Evolutionary conservation across 2,888 invertebrate species (phyloP), one percentile per base, ranked within the genome.

Genomic region (Dexiosoma caninum): DNA sequence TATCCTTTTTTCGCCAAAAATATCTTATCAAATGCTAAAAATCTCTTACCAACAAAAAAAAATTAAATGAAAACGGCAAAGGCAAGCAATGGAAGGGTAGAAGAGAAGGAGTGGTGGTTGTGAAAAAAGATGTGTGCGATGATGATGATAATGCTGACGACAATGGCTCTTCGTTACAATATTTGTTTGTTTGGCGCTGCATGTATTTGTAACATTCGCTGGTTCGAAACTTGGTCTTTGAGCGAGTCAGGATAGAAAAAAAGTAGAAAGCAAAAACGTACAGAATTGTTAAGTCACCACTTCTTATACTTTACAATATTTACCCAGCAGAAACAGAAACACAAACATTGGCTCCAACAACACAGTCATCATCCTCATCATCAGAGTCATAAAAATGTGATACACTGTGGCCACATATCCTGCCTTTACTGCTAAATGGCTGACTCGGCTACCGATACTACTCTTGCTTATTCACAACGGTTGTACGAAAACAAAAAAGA

Each of bases 401-500:
- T 66, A 76, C 27, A 71, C 74, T 71, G 44, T 59, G 81, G 72
- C 72, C 71, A 80, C 75, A 76, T 70, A 80, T 71, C 70, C 81
- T 81, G 76, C 30, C 42, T 60, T 40, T 23, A 27, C 66, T 32
- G 60, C 46, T 44, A 42, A 37, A 42, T 46, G 16, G 55, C 42
- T 62, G 44, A 44, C 32, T 66, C 57, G 40, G 66, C 62, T 46
- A 42, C 53, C 30, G 37, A 30, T 40, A 30, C 19, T 32, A 44
- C 53, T 42, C 19, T 30, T 57, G 46, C 49, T 78, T 55, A 40
- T 60, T 49, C 66, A 53, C 83, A 84, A 83, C 86, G 85, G 85
- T 87, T 85, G 84, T 84, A 84, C 9, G 23, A 16, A 12, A 83
- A 84, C 83, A 84, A 35, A 62, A 16, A 60, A 40, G 1, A 40